Percentiles rank a stretch among this genome's conserved stretches.
phyloP scores from a whole-genome alignment of 2,888 invertebrate genomes.

The Coleophora flavipennella region DNA sequence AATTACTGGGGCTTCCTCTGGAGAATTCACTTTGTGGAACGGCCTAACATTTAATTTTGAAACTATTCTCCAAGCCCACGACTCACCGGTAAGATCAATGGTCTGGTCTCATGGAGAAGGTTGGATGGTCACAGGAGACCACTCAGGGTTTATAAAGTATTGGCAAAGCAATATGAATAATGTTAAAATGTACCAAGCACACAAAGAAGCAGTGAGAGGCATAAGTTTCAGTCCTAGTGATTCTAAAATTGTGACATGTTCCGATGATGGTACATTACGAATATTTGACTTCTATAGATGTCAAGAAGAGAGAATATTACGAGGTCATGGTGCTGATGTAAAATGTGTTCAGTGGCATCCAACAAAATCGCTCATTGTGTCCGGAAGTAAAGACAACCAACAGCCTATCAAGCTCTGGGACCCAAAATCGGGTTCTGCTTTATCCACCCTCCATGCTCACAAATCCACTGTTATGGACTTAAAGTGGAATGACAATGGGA shows the following conservation, averaged over 20 bases:
- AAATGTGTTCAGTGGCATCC: slow-evolving; percentile 99
- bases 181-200: slow-evolving; percentile 99
- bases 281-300: slow-evolving; percentile 99
- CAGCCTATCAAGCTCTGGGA: slow-evolving; percentile 99
- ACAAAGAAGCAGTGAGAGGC: slow-evolving; percentile 99
- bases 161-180: slow-evolving; percentile 99
- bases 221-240: slow-evolving; percentile 99
- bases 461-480: slow-evolving; percentile 99
- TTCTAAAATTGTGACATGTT: slow-evolving; percentile 98
- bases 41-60: slow-evolving; percentile 99
- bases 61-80: slow-evolving; percentile 99
- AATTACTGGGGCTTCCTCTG: slow-evolving; percentile 98
- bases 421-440: slow-evolving; percentile 94
- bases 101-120: slow-evolving; percentile 99
- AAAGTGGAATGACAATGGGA: slow-evolving; percentile 99
- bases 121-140: slow-evolving; percentile 99
- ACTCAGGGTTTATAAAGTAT: slow-evolving; percentile 98
- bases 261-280: slow-evolving; percentile 98
- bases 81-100: slow-evolving; percentile 99
- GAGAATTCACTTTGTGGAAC: slow-evolving; percentile 99
- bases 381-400: slow-evolving; percentile 99
- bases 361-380: slow-evolving; percentile 95
- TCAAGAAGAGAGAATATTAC: slow-evolving; percentile 93
- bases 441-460: slow-evolving; percentile 98
- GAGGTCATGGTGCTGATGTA: slow-evolving; percentile 98